phyloP scores from a whole-genome alignment of 2,888 invertebrate genomes.

The Ditula angustiorana region DNA sequence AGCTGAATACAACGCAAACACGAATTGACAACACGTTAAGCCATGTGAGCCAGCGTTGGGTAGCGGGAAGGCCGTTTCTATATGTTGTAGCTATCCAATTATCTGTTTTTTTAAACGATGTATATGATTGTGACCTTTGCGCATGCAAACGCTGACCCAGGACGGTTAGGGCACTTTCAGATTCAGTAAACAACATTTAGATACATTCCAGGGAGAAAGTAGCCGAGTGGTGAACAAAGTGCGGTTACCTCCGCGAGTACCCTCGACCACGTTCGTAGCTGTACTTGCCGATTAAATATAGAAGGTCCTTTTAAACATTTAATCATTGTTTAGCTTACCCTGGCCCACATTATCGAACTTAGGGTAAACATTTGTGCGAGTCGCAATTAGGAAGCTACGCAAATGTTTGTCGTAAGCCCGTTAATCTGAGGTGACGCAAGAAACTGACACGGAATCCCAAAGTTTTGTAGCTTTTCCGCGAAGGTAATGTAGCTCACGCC shows the following conservation, averaged over 20 bases:
- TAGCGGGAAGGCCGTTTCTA: background rate
- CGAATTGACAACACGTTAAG: background rate
- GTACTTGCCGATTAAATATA: constrained; percentile 1
- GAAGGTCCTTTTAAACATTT: constrained; percentile 5
- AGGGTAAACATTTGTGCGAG: constrained; percentile 33
- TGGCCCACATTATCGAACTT: constrained; percentile 34
- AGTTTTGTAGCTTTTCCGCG: constrained; percentile 16
- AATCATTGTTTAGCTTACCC: constrained; percentile 27
- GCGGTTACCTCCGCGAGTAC: background rate
- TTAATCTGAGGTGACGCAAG: constrained; percentile 35
- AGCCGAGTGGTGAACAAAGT: background rate
- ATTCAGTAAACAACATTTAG: background rate
- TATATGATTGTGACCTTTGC: background rate
- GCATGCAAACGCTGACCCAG: background rate
- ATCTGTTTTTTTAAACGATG: background rate
- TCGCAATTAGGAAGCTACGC: constrained; percentile 32
- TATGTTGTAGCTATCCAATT: no score
- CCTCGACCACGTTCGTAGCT: background rate
- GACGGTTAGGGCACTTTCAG: background rate
- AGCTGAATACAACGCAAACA: background rate
- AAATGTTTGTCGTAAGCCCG: constrained; percentile 33
- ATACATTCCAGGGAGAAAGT: background rate
- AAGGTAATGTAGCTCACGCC: background rate
- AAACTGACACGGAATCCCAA: constrained; percentile 21
- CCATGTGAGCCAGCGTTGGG: background rate